Evolutionary conservation across 2,113 vertebrate species (phyloP), one percentile per base, ranked within the genome.

Genomic region (Mobula birostris): DNA sequence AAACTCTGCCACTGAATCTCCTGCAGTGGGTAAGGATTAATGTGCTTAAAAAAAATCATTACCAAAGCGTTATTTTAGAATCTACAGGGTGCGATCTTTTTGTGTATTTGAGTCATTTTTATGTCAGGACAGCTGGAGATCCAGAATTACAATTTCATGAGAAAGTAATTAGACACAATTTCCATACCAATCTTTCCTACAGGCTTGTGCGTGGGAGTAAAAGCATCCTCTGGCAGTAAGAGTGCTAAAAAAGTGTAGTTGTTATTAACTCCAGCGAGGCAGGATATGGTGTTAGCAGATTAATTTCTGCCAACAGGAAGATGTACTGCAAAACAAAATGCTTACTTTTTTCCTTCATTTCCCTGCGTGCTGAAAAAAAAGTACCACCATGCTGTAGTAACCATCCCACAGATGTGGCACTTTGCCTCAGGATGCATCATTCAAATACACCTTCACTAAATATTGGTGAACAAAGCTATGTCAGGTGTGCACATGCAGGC

Each of bases 151-250:
- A 63, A 90, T 68, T 90, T 90, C 29, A 90, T 90, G 85, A 66
- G 85, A 90, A 90, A 68, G 61, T 90, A 90, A 90, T 90, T 90
- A 90, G 58, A 66, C 85, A 68, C 85, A 90, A 90, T 90, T 90
- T 90, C 58, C 85, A 66, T 32, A 90, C 66, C 85, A 90, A 90
- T 90, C 85, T 90, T 90, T 66, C 85, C 85, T 66, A 15, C 85
- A 90, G 85, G 14, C 85, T n/a, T 90, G 61, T 90, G 61, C 61
- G 85, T 90, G 85, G 85, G 85, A 66, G 85, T 90, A 2, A 90
- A 66, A 66, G 85, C 85, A 90, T 90, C 85, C 85, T 66, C 63
- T 90, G 85, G 85, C 85, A 90, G 85, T 90, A 32, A 66, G 85
- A 19, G 61, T 90, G 61, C 85, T 66, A 90, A 66, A 32, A 29